Conservation (phyloP, 2,113 vertebrate species). For the Sturnira hondurensis region DNA sequence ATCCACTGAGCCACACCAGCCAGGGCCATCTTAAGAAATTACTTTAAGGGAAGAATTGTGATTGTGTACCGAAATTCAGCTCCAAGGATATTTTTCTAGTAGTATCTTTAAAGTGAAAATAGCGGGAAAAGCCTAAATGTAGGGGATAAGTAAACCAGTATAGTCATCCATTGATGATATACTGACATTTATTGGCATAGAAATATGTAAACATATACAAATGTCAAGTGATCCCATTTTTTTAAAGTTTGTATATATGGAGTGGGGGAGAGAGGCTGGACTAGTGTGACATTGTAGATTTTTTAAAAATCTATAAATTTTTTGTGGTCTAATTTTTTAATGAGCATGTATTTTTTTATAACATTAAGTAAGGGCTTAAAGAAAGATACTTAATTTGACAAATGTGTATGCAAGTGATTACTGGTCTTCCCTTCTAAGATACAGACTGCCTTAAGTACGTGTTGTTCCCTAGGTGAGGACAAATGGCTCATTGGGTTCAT, state of each 20-base stretch:
- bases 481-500: not conserved
- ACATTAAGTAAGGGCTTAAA: not conserved
- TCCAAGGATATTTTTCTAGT: not conserved
- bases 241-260: not conserved
- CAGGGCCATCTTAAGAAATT: not conserved
- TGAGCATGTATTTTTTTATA: not conserved
- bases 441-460: not conserved
- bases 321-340: not conserved
- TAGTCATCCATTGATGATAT: not conserved
- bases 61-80: not conserved
- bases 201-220: not conserved
- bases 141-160: not conserved
- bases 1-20: too few species aligned
- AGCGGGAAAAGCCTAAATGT: not conserved
- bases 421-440: conserved; percentile 8
- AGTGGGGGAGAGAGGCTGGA: not conserved
- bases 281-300: not conserved
- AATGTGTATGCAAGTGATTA: not conserved
- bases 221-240: not conserved
- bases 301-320: not conserved
- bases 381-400: conserved; percentile 7
- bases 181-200: not conserved
- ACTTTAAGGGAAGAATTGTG: not conserved
- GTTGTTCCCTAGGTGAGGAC: not conserved
- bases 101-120: conserved; percentile 30